These are phyloP conservation scores for Cyclargus thomasi DNA, from an alignment of 1,140 invertebrate genomes.

Conservation along the genomic window DNA sequence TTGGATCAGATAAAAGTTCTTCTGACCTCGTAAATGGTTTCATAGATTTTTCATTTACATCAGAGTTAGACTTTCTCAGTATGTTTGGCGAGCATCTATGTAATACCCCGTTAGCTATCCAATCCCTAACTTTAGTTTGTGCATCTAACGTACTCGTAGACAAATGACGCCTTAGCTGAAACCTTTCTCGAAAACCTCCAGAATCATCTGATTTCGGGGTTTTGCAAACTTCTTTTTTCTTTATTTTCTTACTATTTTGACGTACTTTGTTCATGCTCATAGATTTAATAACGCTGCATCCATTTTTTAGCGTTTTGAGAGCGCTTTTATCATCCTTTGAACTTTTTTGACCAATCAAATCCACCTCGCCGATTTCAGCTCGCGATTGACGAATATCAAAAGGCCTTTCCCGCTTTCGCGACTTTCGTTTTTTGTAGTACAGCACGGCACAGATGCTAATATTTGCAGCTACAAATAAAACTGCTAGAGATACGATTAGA, in stretches of 20 bases:
- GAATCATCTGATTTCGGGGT: conserved; percentile 78
- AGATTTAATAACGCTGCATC: conserved; percentile 77
- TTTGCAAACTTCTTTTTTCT: conserved; percentile 78
- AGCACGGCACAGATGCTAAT: conserved; percentile 83
- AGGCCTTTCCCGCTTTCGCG: conserved; percentile 72
- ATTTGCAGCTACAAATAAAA: conserved; percentile 89
- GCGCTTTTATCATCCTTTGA: conserved; percentile 62
- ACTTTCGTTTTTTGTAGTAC: conserved; percentile 83
- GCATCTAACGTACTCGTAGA: conserved; percentile 88
- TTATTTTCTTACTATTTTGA: conserved; percentile 49
- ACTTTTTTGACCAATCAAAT: conserved; percentile 64
- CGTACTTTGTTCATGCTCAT: conserved; percentile 70
- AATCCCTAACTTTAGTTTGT: conserved; percentile 88
- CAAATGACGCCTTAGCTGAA: conserved; percentile 81
- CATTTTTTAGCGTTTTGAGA: conserved; percentile 59
- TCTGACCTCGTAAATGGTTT: conserved; percentile 59
- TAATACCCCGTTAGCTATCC: conserved; percentile 86
- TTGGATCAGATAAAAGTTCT: conserved; percentile 55
- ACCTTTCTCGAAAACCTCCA: conserved; percentile 75
- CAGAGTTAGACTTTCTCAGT: conserved; percentile 74
- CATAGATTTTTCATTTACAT: conserved; percentile 64
- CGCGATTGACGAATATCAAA: conserved; percentile 60
- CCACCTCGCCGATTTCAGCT: conserved; percentile 58
- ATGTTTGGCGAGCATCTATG: conserved; percentile 82
- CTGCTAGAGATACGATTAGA: conserved; percentile 85